Base-by-base conservation (phyloP, 2,797 vertebrate genomes). In the Clamator glandarius region DNA sequence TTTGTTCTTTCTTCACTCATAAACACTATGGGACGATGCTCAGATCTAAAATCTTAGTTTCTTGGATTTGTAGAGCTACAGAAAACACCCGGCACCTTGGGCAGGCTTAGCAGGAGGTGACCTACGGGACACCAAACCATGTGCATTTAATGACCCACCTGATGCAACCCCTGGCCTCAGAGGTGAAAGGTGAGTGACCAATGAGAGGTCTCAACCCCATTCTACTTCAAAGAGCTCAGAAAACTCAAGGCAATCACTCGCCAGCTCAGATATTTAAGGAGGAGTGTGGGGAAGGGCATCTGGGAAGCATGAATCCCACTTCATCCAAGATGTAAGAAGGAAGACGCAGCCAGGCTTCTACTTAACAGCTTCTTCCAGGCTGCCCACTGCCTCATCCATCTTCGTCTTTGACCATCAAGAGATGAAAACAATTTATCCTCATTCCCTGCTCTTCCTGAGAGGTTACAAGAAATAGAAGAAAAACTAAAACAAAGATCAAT, bases 361-460 rank as follows among this genome's bases (percentile, higher is more conserved):
- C 44, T 78, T 72, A 92, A 91, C 84, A 78, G 81, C 82, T 92
- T 80, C 87, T 93, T 83, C 78, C 86, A 90, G 86, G 72, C 91
- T 95, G 52, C 68, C 82, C 82, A 68, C 75, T 57, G 76, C 69
- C 87, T 85, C 92, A 93, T 94, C 69, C 52, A 31, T 92, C 91
- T 82, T 87, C 24, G 88, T 94, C 91, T 90, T 7, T 90, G 89
- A 89, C 92, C 44, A 50, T 86, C 9, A 25, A 79, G 69, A 92
- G 82, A 96, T 86, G 67, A 95, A 94, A 95, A 84, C 70, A 50
- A 96, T 91, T 95, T 83, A 93, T 78, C 84, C 79, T 93, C 66
- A 25, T 81, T 91, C 80, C 73, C 85, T 69, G 84, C 91, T 88
- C 89, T 86, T 59, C 62, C 87, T 48, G 87, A 94, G 92, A 86